Base-by-base conservation (phyloP, 1,140 invertebrate species). In the Pentalonia nigronervosa region DNA sequence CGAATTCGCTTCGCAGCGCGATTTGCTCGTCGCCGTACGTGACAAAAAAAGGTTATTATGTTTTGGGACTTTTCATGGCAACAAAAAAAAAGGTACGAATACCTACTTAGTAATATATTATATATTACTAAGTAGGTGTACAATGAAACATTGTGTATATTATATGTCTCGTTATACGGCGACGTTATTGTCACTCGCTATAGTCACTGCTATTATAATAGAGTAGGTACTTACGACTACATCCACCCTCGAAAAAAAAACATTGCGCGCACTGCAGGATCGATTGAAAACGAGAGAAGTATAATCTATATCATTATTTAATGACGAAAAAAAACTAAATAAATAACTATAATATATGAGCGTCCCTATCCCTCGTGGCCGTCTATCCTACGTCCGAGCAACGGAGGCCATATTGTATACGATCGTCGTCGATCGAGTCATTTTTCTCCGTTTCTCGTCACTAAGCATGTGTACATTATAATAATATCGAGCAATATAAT, bases 371-470 rank as follows among this genome's bases (percentile, higher is more conserved):
- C 50, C 50, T 53, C 21, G 50, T 21, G 50, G 48, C 41, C 41
- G 9, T 47, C 41, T 30, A 11, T 86, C 6, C n/a, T 6, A 7
- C 86, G 14, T 48, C 21, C 87, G 89, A 90, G 50, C 17, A 90
- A 90, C 89, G 89, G 89, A 90, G 89, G 89, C 89, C 53, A 90
- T 90, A 56, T 25, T 56, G 41, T 45, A 25, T 34, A 53, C 84
- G 45, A 83, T 47, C 81, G 81, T 41, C 83, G 83, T 90, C 88
- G 88, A 90, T 90, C 88, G 88, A 90, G 34, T 90, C 53, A 56
- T 90, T 90, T 90, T 60, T 90, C 89, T 90, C 89, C 89, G 89
- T 90, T 90, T 60, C 88, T 90, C 88, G 88, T 83, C 23, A 23
- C 7, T 83, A n/a, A n/a, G n/a, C n/a, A n/a, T 41, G 4, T 41